These are phyloP conservation scores for Drosophila quinaria DNA, from an alignment of 2,888 invertebrate species.

Conservation along the genomic window DNA sequence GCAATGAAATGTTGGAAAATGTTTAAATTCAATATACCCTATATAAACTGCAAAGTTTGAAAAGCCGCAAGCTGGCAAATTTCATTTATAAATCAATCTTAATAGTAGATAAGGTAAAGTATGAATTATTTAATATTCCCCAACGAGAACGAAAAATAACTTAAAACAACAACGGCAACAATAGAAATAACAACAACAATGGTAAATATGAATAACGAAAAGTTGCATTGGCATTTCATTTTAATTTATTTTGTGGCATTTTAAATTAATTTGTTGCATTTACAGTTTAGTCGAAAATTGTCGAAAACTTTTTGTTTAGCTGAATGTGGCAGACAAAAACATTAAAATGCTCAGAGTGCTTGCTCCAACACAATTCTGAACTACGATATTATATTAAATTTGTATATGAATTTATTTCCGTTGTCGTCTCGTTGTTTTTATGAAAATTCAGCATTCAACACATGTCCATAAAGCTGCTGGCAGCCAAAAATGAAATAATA, in stretches of 20 bases:
- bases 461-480: slow-evolving; percentile 38
- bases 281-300: slow-evolving; percentile 32
- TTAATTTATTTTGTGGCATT: slow-evolving; percentile 61
- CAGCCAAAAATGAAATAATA: slow-evolving; percentile 39
- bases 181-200: slow-evolving; percentile 12
- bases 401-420: slow-evolving; percentile 2
- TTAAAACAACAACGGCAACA: slow-evolving; percentile 12
- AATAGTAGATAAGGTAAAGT: slow-evolving; percentile 49
- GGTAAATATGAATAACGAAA: slow-evolving; percentile 5
- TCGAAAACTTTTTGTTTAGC: slow-evolving; percentile 27
- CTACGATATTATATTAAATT: neutral
- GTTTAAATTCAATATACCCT: neutral
- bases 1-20: too few species aligned
- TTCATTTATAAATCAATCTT: slow-evolving; percentile 64
- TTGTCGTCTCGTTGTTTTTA: slow-evolving; percentile 22
- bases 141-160: neutral
- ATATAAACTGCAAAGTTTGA: neutral
- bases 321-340: slow-evolving; percentile 36
- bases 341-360: slow-evolving; percentile 8
- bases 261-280: slow-evolving; percentile 75
- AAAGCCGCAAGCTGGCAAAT: slow-evolving; percentile 4
- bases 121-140: slow-evolving; percentile 52
- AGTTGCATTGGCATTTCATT: slow-evolving; percentile 40
- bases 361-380: slow-evolving; percentile 1
- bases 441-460: slow-evolving; percentile 29